Percentiles rank a stretch among this genome's conserved stretches.
phyloP scores from a whole-genome alignment of 2,797 vertebrate genomes.

The Chaetophractus vellerosus region DNA sequence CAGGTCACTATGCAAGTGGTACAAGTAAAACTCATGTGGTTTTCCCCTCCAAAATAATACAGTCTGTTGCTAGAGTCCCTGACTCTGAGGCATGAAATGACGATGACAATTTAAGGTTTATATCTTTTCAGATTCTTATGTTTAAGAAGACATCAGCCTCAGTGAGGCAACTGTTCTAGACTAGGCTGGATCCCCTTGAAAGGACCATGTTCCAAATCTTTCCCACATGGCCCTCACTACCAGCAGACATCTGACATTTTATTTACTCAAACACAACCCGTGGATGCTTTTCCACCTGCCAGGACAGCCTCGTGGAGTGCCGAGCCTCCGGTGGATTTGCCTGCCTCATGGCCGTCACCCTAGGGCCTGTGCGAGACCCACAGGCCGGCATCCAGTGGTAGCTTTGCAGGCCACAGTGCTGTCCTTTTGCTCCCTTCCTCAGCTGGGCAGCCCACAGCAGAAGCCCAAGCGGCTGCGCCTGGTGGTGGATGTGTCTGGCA shows the following conservation, averaged over 20 bases:
- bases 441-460: slow-evolving; percentile 96
- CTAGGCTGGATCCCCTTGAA: background rate
- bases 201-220: slow-evolving; percentile 41
- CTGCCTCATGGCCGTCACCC: background rate
- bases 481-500: slow-evolving; percentile 96
- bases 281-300: background rate
- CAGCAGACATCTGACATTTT: slow-evolving; percentile 58
- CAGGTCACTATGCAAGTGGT: slow-evolving; percentile 62
- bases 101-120: slow-evolving; percentile 72
- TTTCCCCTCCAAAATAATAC: slow-evolving; percentile 64
- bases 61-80: slow-evolving; percentile 64
- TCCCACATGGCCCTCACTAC: slow-evolving; percentile 43
- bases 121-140: slow-evolving; percentile 66
- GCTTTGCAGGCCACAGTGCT: background rate
- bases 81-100: slow-evolving; percentile 60
- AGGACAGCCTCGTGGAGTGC: background rate
- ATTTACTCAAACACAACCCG: slow-evolving; percentile 44
- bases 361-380: background rate
- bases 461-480: slow-evolving; percentile 96
- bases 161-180: slow-evolving; percentile 71
- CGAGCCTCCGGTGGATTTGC: background rate
- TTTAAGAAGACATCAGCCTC: slow-evolving; percentile 70
- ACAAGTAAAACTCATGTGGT: slow-evolving; percentile 74
- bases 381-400: background rate
- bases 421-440: slow-evolving; percentile 58